Conservation (phyloP, 2,888 invertebrate species). For the Brachyopa scutellaris region DNA sequence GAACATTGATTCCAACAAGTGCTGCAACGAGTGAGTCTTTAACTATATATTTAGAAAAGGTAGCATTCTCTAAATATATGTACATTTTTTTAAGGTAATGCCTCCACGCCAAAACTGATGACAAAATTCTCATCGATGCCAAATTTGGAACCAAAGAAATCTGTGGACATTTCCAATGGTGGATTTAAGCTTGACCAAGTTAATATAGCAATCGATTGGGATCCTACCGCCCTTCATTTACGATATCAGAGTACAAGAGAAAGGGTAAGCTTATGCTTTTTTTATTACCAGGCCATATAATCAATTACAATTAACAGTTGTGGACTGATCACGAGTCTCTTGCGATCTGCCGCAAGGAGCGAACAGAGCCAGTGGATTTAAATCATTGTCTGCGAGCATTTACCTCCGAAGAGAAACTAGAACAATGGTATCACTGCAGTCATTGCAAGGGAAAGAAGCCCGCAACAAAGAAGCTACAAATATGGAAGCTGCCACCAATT, state of each 20-base stretch:
- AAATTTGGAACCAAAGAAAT: constrained; percentile 78
- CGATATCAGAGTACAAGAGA: constrained; percentile 92
- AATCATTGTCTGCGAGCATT: constrained; percentile 93
- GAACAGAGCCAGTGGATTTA: constrained; percentile 92
- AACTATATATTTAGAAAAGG: too few relatives aligned
- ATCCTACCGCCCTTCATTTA: constrained; percentile 95
- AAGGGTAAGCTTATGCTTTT: constrained; percentile 85
- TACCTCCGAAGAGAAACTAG: constrained; percentile 92
- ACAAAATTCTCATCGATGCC: constrained; percentile 78
- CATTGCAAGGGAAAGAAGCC: constrained; percentile 92
- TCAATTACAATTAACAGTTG: constrained; percentile 82
- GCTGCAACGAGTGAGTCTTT: constrained; percentile 76
- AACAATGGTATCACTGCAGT: constrained; percentile 93
- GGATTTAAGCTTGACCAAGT: constrained; percentile 79
- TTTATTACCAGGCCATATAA: too few relatives aligned
- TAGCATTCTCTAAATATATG: too few relatives aligned
- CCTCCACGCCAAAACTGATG: constrained; percentile 78
- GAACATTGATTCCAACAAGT: constrained; percentile 76
- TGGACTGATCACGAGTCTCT: constrained; percentile 90
- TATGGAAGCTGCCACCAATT: constrained; percentile 95
- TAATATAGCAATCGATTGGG: constrained; percentile 94
- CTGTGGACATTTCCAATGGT: constrained; percentile 74
- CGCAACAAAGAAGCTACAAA: constrained; percentile 94
- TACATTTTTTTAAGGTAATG: constrained; percentile 74
- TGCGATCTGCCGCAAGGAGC: constrained; percentile 86